These are phyloP conservation scores for Drosophila littoralis DNA, from an alignment of 1,140 invertebrate species.

Conservation along the genomic window DNA sequence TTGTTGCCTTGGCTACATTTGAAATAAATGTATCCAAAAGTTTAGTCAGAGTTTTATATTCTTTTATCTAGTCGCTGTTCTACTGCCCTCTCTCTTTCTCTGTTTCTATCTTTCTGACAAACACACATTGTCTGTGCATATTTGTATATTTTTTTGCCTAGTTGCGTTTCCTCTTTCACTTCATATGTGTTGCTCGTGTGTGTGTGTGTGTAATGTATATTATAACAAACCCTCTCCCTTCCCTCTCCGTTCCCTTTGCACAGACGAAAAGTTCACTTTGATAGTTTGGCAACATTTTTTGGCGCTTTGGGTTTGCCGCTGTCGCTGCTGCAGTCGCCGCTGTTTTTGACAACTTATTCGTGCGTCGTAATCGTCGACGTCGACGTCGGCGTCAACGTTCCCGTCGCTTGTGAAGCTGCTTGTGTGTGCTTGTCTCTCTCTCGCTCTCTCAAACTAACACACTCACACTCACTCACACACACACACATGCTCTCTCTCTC, in stretches of 20 bases:
- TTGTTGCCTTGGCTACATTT: constrained; percentile 64
- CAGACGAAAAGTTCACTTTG: constrained; percentile 69
- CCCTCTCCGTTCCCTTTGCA: constrained; percentile 13
- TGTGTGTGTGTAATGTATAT: constrained; percentile 60
- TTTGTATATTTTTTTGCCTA: constrained; percentile 19
- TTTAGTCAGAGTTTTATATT: constrained; percentile 64
- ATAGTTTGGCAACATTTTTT: constrained; percentile 71
- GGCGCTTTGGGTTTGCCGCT: constrained; percentile 65
- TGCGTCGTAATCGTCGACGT: constrained; percentile 40
- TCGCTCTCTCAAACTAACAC: neutral
- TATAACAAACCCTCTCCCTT: constrained; percentile 42
- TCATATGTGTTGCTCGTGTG: constrained; percentile 8
- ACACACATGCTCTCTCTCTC: neutral
- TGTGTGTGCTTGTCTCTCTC: neutral
- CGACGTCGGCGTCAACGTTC: neutral
- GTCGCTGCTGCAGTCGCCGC: constrained; percentile 31
- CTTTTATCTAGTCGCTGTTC: constrained; percentile 56
- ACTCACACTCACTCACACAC: too few relatives aligned
- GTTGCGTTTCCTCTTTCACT: constrained; percentile 37
- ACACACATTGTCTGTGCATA: constrained; percentile 33
- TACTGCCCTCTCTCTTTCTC: neutral
- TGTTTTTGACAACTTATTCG: constrained; percentile 77
- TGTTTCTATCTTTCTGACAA: neutral
- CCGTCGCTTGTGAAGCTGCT: constrained; percentile 17
- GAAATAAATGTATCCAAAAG: constrained; percentile 78